Base-by-base conservation (phyloP, 2,797 vertebrate genomes). In the Okamejei kenojei region DNA sequence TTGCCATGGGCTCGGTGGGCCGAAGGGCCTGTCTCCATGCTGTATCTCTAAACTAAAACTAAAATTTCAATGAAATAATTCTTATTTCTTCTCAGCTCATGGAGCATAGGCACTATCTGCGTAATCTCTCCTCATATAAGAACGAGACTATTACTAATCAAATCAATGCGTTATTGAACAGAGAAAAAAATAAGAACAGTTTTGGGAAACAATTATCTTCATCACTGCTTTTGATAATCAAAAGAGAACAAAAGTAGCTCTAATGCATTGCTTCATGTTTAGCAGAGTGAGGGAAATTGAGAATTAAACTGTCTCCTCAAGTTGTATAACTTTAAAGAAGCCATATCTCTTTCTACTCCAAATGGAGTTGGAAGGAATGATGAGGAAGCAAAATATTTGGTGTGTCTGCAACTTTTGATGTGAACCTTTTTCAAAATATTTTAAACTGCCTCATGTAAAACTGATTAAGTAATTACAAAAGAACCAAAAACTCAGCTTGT, bases 381-480 rank as follows among this genome's bases (percentile, higher is more conserved):
- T 7, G 15, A 35, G n/a, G 61, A 6, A 19, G 21, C 58, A 35
- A 86, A 88, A 88, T n/a, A 65, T 88, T 65, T 88, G 84, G 84
- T 88, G 29, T 32, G 15, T 88, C 84, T 32, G 2, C 29, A 38
- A 54, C 3, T 21, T 88, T 63, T 29, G 61, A 86, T 61, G 29
- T 58, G 19, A 26, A 45, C 26, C 54, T 74, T 90, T 32, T 90
- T 26, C 0, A 5, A 74, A 54, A 54, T 54, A 54, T 74, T 8
- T 92, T 74, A 74, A 58, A 92, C 71, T 92, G 35, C 26, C 90
- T 13, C 11, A 29, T 35, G 15, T 15, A 76, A 92, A 54, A 38
- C 29, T 92, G 73, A 92, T 92, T 76, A 92, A 74, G 35, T 54
- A 58, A 73, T 92, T 92, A 92, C 68, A 76, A 29, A 92, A 74